Base-by-base conservation (phyloP, 2,797 vertebrate genomes). In the Amniataba percoides region DNA sequence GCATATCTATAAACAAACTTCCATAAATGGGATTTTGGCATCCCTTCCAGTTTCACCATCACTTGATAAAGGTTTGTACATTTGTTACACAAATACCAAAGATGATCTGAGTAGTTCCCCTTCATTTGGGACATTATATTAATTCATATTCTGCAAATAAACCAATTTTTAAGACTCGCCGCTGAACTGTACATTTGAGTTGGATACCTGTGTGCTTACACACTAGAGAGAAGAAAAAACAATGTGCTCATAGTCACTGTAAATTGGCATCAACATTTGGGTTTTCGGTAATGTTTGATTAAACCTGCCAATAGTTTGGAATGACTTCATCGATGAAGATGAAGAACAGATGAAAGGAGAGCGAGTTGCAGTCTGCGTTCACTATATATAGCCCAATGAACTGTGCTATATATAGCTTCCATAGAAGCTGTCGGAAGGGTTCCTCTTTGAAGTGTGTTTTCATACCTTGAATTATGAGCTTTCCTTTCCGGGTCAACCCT, bases 391-490 rank as follows among this genome's bases (percentile, higher is more conserved):
- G 52, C 53, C 57, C 34, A n/a, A 39, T 74, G 53, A 62, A 48
- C 66, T 52, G 27, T 45, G 53, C 64, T 84, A 76, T 82, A 59
- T 86, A 68, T 79, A 80, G 69, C 59, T 71, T 55, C 51, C 27
- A 51, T 56, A 42, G 70, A 68, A 76, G 72, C 49, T 15, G 65
- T 67, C 80, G 72, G 61, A 74, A 88, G 63, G 71, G 14, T 77
- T 82, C 68, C 65, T 76, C 81, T 77, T 42, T 74, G 58, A 83
- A 79, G 65, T 63, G 21, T 46, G 56, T 84, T 89, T 87, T 86
- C 65, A 55, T 74, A 82, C 81, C 77, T 84, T 59, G 66, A 77
- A 81, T 86, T 85, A 81, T 66, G 61, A 82, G 74, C 55, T 74
- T 80, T 62, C 43, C 62, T 75, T 82, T 84, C 82, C 57, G 46